A percentile compares a stretch with the other conserved stretches of the same genome.
Conservation (phyloP, 2,113 vertebrate species). For the Tragelaphus scriptus region DNA sequence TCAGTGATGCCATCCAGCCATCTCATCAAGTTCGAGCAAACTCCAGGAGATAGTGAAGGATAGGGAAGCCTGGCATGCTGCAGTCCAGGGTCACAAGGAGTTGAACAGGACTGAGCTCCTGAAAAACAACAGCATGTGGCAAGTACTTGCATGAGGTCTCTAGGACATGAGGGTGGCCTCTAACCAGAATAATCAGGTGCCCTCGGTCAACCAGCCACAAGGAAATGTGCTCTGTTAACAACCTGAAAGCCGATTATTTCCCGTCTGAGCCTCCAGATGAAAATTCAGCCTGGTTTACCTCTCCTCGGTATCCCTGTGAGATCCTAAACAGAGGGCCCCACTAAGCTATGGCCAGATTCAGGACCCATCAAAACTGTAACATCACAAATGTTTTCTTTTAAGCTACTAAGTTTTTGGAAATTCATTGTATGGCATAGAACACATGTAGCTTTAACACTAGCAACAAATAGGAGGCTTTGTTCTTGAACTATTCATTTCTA, state of each 20-base stretch:
- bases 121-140: neutral
- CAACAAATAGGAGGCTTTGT: neutral
- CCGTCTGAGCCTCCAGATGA: neutral
- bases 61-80: neutral
- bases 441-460: neutral
- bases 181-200: neutral
- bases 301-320: neutral
- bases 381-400: neutral
- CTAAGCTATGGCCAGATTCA: neutral
- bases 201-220: neutral
- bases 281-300: neutral
- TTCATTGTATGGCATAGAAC: neutral
- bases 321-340: neutral
- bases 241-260: neutral
- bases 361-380: neutral
- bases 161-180: neutral
- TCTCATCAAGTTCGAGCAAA: neutral
- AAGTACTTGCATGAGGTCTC: neutral
- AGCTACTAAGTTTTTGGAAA: neutral
- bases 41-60: neutral
- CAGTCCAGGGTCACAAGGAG: neutral
- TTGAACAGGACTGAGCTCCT: neutral
- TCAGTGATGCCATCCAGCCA: no score
- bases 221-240: neutral
- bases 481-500: neutral